phyloP scores from a whole-genome alignment of 2,888 invertebrate genomes.

The Eristalis intricaria region DNA sequence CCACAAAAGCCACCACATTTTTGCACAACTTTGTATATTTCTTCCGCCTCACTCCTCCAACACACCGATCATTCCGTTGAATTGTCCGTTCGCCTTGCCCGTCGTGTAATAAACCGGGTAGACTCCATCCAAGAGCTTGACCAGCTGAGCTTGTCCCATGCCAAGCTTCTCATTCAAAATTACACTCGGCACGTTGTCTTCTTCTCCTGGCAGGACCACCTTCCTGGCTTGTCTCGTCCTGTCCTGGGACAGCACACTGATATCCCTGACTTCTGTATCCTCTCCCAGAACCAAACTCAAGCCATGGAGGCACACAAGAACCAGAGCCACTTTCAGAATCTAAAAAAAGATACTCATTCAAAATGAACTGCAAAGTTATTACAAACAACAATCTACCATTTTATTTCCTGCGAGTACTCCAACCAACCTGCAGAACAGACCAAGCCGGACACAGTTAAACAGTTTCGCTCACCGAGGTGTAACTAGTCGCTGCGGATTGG shows the following conservation, averaged over 20 bases:
- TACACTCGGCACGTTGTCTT: conserved; percentile 64
- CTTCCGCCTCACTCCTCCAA: conserved; percentile 39
- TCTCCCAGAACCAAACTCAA: background rate
- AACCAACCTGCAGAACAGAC: background rate
- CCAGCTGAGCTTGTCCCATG: conserved; percentile 57
- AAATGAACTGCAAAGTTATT: background rate
- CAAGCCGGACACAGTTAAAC: background rate
- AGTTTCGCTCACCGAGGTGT: conserved; percentile 43
- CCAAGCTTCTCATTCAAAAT: conserved; percentile 63
- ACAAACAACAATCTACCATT: conserved; percentile 24
- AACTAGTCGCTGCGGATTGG: conserved; percentile 51
- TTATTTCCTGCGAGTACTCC: background rate
- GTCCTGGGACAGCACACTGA: conserved; percentile 74
- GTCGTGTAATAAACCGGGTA: conserved; percentile 76
- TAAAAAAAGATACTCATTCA: background rate
- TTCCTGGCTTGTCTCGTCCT: conserved; percentile 57
- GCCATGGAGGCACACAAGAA: conserved; percentile 13
- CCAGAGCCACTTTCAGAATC: background rate
- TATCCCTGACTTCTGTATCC: conserved; percentile 73
- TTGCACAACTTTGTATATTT: background rate
- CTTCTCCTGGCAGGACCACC: conserved; percentile 66
- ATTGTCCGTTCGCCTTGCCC: conserved; percentile 75
- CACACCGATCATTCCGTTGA: conserved; percentile 75
- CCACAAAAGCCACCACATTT: background rate
- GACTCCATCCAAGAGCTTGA: conserved; percentile 75